These are phyloP conservation scores for Carduelis carduelis DNA, from an alignment of 2,797 vertebrate species.

Conservation along the genomic window DNA sequence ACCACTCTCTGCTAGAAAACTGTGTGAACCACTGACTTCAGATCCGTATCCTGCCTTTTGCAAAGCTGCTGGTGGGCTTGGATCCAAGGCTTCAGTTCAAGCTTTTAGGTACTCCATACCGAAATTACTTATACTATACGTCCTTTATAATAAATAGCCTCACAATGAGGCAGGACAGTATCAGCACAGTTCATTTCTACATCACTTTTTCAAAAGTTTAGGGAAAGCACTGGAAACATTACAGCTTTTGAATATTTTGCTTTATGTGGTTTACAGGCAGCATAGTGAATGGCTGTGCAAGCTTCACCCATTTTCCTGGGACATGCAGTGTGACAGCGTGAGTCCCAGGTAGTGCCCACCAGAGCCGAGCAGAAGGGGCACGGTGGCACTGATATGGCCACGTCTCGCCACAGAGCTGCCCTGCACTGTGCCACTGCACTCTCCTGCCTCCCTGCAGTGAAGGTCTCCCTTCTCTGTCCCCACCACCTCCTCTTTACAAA, in stretches of 20 bases:
- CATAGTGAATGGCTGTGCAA: not conserved
- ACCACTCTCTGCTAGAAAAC: not conserved
- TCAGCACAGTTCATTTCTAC: not conserved
- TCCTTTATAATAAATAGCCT: constrained; percentile 1
- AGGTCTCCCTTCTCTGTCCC: not conserved
- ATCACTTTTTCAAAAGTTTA: not conserved
- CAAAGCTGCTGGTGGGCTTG: constrained; percentile 7
- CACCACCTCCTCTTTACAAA: constrained; percentile 27
- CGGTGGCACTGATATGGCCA: fast-evolving
- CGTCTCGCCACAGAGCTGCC: not conserved
- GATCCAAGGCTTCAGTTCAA: constrained; percentile 18
- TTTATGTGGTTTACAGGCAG: not conserved
- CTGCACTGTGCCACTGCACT: not conserved
- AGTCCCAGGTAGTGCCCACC: not conserved
- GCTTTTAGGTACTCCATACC: not conserved
- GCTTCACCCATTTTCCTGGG: not conserved
- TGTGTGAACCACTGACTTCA: not conserved
- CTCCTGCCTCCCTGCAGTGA: not conserved
- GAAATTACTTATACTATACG: not conserved
- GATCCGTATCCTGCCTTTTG: not conserved
- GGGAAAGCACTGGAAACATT: not conserved
- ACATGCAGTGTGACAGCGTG: not conserved
- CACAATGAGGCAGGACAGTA: not conserved
- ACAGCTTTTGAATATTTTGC: not conserved
- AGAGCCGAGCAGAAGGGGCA: not conserved